Base-by-base conservation (phyloP, 2,113 vertebrate species). In the Pica pica region DNA sequence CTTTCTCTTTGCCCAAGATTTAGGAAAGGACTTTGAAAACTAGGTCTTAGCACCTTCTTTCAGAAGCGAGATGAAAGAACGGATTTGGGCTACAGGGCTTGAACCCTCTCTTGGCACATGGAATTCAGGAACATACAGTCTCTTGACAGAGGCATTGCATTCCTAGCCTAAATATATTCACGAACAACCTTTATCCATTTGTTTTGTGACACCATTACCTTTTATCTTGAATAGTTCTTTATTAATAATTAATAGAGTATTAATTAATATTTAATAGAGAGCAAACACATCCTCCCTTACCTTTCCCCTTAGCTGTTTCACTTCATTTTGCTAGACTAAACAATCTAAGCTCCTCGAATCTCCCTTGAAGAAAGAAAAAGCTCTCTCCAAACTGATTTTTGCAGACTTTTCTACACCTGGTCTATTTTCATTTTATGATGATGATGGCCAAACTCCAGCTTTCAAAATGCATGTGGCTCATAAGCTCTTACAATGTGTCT, bases 201-300 rank as follows among this genome's bases (percentile, higher is more conserved):
- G 92, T 94, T 96, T 97, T 92, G 55, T 95, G 79, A 77, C 92
- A 96, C 95, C 71, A 80, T 96, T 97, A 96, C 90, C 42, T 96
- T 95, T 92, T 92, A 77, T 95, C 90, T 90, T 93, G 70, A 67
- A 88, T 83, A 86, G 71, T 86, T 92, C 82, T 61, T 86, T 74
- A 90, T 96, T 95, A 97, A 96, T 83, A 80, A 80, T 95, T 93
- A 90, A 95, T 95, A 52, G 11, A 49, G 16, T 65, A 53, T 86
- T 91, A 95, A 95, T 96, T 90, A 95, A 95, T 93, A 90, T 95
- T 96, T 97, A 92, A 96, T 88, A 55, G 75, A 94, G 76, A 90
- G 79, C 90, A 95, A 96, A 96, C 86, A 83, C 67, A 92, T 92
- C 59, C 71, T 93, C 41, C 46, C 39, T 96, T 94, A 94, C 95